A percentile compares a stretch with the other conserved stretches of the same genome.
phyloP scores from a whole-genome alignment of 2,113 vertebrate species.

The Hystrix brachyura region DNA sequence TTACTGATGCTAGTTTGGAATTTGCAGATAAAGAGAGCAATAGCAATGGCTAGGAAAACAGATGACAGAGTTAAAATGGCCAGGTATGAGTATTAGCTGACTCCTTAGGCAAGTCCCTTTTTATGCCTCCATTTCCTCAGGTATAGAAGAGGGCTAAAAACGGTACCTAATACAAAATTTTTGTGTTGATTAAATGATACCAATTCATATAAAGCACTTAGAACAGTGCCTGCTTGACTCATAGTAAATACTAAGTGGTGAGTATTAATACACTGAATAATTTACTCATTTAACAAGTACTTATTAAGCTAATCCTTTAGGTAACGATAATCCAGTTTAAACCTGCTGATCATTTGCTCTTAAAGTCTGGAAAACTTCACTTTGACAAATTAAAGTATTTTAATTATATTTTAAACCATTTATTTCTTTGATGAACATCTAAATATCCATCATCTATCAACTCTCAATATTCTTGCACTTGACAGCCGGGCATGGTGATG shows the following conservation, averaged over 20 bases:
- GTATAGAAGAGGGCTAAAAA: conserved; percentile 6
- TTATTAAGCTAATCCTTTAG: not conserved
- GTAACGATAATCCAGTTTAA: conserved; percentile 43
- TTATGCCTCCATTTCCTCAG: not conserved
- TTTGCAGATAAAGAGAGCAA: conserved; percentile 20
- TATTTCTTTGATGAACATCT: conserved; percentile 31
- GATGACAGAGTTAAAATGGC: not conserved
- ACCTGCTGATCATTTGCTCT: not conserved
- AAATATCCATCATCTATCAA: conserved; percentile 2
- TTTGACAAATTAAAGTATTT: conserved; percentile 46
- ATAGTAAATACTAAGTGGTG: conserved; percentile 8
- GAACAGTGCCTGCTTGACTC: not conserved
- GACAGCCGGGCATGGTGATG: not conserved
- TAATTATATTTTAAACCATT: not conserved
- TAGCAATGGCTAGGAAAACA: not conserved
- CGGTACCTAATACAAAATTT: not conserved
- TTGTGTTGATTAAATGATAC: not conserved
- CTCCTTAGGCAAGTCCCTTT: not conserved
- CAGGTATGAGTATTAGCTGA: not conserved
- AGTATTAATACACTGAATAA: conserved; percentile 5
- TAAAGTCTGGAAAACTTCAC: not conserved
- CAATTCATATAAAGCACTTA: not conserved
- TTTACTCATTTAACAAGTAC: not conserved
- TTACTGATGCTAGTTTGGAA: not conserved
- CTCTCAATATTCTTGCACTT: not conserved